Conservation (phyloP, 2,888 invertebrate genomes). For the Polyploca ridens region DNA sequence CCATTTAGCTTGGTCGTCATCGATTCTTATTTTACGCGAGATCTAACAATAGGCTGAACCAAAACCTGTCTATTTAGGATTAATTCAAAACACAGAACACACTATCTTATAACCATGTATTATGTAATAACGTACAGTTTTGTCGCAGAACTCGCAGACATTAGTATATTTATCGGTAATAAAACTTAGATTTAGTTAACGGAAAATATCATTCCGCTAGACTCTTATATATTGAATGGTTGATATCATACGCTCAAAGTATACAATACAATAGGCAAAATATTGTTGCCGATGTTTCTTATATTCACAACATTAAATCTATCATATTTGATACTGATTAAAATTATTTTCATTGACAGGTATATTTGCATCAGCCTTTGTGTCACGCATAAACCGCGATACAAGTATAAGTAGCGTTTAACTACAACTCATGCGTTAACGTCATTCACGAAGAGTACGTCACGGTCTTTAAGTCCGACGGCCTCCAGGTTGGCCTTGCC, state of each 20-base stretch:
- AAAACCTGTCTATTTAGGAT: background rate
- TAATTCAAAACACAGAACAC: background rate
- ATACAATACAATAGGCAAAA: no score
- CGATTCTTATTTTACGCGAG: background rate
- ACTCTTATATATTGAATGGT: no score
- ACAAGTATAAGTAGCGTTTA: background rate
- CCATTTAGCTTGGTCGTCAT: conserved; percentile 3
- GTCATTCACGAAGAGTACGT: conserved; percentile 97
- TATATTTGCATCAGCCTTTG: background rate
- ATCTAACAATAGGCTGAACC: background rate
- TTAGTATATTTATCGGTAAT: no score
- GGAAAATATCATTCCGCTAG: no score
- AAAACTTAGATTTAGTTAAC: background rate
- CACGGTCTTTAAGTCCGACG: conserved; percentile 94
- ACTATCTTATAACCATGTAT: no score
- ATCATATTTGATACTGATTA: no score
- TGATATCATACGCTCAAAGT: background rate
- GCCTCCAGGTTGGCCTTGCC: conserved; percentile 86
- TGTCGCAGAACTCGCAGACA: no score
- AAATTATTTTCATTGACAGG: background rate
- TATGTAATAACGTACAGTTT: background rate
- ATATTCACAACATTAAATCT: background rate
- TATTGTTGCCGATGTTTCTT: background rate
- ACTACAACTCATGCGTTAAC: conserved; percentile 89
- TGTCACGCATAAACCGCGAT: background rate